Base-by-base conservation (phyloP, 1,140 invertebrate genomes). In the Babylonia areolata region DNA sequence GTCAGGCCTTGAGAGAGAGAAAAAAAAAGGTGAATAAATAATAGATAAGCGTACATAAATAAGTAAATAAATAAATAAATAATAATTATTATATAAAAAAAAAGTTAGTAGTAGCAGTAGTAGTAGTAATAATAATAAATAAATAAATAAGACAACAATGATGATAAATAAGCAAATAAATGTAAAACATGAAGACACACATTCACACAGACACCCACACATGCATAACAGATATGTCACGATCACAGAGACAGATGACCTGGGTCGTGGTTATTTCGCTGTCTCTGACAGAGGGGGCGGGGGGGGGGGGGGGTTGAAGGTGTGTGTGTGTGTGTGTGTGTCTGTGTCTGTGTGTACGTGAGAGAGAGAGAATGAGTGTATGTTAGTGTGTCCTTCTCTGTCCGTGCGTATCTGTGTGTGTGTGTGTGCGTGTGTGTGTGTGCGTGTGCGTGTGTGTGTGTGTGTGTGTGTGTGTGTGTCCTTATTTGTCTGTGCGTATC, bases 271-370 rank as follows among this genome's bases (percentile, higher is more conserved):
- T 6, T 64, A 23, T 64, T 6, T 64, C 6, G 6, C 6, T 64
- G 58, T 64, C 6, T 64, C 6, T 64, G 58, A 11, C 6, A 11
- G 58, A 11, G 58, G 6, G 58, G 6, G 58, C 23, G 58, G 6
- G 58, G 6, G 58, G 6, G 58, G 6, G 58, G 3, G 17, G 6
- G 58, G 3, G 20, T 64, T 64, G 6, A 28, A 31, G 6, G 23
- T 64, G 58, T 69, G 58, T 28, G 58, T 69, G 23, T 69, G 58
- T 69, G 58, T 69, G 58, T 69, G 58, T 69, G 58, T 69, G 58
- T 0, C 15, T 6, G 58, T 28, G 58, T 6, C 15, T 28, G 58
- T 6, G 58, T 28, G 58, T 23, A 46, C 42, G 42, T 15, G 58
- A 11, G 58, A 11, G 58, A 11, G 58, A 11, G 58, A 11, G 58